Conservation (phyloP, 1,140 invertebrate genomes). For the Achatina immaculata region DNA sequence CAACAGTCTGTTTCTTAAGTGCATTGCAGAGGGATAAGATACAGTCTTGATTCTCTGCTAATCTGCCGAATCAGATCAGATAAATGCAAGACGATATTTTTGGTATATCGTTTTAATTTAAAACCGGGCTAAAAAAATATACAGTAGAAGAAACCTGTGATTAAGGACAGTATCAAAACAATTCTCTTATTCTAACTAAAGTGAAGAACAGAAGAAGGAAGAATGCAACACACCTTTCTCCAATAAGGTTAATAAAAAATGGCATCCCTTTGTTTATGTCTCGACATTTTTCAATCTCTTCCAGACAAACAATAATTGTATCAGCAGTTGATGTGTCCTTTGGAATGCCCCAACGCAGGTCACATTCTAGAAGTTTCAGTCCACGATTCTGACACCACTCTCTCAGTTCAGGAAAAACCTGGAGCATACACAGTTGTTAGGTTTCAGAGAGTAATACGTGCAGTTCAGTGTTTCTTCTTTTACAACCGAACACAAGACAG, state of each 20-base stretch:
- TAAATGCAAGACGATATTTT: too few species aligned
- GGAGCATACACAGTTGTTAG: background rate
- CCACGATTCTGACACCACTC: constrained; percentile 67
- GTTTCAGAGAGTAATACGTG: background rate
- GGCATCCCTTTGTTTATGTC: constrained; percentile 60
- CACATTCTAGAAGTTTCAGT: constrained; percentile 67
- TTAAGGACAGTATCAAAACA: too few species aligned
- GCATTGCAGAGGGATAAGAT: too few species aligned
- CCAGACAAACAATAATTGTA: constrained; percentile 66
- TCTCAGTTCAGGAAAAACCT: constrained; percentile 70
- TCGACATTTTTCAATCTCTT: constrained; percentile 67
- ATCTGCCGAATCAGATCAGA: too few species aligned
- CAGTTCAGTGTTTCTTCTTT: background rate
- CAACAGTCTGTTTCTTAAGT: too few species aligned
- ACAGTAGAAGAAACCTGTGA: too few species aligned
- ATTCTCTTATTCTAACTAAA: too few species aligned
- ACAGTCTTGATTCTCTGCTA: too few species aligned
- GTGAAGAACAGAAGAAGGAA: too few species aligned
- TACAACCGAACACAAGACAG: background rate
- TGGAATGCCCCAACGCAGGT: constrained; percentile 70
- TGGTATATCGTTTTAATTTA: too few species aligned
- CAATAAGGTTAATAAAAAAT: constrained; percentile 66
- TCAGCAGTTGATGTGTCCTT: constrained; percentile 61
- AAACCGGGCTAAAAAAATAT: too few species aligned
- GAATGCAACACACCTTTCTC: constrained; percentile 69